phyloP scores from a whole-genome alignment of 2,888 invertebrate species.

The Cheilosia scutellata region DNA sequence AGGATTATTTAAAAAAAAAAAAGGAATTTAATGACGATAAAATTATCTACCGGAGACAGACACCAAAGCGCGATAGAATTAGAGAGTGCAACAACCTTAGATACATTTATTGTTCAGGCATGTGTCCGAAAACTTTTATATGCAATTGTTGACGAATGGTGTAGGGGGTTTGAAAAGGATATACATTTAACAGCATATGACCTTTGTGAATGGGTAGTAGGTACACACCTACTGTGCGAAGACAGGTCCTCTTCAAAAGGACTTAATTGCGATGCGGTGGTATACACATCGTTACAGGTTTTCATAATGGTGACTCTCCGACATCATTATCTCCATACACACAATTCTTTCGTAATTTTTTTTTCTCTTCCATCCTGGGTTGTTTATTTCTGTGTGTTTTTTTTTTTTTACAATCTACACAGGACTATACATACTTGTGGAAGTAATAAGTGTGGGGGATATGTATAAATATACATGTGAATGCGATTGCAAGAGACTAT shows the following conservation, averaged over 20 bases:
- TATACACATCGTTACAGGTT: conserved; percentile 55
- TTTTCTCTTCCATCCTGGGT: neutral
- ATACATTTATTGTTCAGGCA: conserved; percentile 13
- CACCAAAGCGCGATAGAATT: conserved; percentile 13
- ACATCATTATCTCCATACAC: conserved; percentile 67
- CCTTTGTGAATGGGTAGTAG: conserved; percentile 48
- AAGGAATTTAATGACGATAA: conserved; percentile 45
- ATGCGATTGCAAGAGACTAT: conserved; percentile 31
- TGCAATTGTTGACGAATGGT: conserved; percentile 42
- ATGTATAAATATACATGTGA: conserved; percentile 53
- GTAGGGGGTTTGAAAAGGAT: conserved; percentile 2
- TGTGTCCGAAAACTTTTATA: conserved; percentile 72
- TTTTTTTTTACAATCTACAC: conserved; percentile 33
- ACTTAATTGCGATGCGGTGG: conserved; percentile 71
- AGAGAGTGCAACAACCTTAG: conserved; percentile 56
- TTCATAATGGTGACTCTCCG: conserved; percentile 55
- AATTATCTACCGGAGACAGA: conserved; percentile 46
- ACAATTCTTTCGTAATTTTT: conserved; percentile 54
- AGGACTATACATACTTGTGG: conserved; percentile 46
- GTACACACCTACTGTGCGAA: conserved; percentile 11
- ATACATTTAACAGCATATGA: conserved; percentile 24
- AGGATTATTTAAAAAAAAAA: conserved; percentile 8
- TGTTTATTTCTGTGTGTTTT: neutral
- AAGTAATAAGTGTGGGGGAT: conserved; percentile 70
- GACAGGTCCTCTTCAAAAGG: conserved; percentile 58